Percentiles rank a stretch among this genome's conserved stretches.
phyloP scores from a whole-genome alignment of 2,888 invertebrate genomes.

The Metalampra italica region DNA sequence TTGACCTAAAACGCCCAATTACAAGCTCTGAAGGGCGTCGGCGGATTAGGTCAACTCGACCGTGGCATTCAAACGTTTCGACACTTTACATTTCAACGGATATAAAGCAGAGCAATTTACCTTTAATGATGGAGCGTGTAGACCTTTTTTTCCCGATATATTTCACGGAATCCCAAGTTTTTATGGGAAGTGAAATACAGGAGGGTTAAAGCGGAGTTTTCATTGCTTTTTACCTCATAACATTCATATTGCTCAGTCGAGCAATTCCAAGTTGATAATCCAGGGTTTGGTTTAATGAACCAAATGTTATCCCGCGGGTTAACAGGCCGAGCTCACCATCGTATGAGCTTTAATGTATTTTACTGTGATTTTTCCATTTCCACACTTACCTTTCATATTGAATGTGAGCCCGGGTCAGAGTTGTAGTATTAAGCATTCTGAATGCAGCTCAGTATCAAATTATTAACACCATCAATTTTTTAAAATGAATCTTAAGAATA shows the following conservation, averaged over 20 bases:
- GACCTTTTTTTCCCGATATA: constrained; percentile 67
- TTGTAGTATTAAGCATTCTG: not conserved
- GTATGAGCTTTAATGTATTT: constrained; percentile 19
- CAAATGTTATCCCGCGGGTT: constrained; percentile 58
- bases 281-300: constrained; percentile 62
- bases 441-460: not conserved
- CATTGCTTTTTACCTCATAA: constrained; percentile 71
- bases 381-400: constrained; percentile 17
- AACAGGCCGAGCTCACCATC: constrained; percentile 36
- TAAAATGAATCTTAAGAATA: no score
- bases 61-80: constrained; percentile 33
- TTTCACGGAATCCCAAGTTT: constrained; percentile 65
- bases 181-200: constrained; percentile 66
- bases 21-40: no score
- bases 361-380: constrained; percentile 47
- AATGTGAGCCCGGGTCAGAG: not conserved
- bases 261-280: constrained; percentile 71
- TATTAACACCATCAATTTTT: no score
- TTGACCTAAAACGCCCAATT: no score
- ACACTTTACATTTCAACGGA: constrained; percentile 56
- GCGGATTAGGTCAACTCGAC: constrained; percentile 18
- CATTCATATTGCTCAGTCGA: constrained; percentile 62
- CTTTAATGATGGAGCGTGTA: constrained; percentile 64
- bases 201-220: constrained; percentile 63
- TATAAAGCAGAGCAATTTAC: constrained; percentile 68